Percentiles rank a stretch among this genome's conserved stretches.
phyloP scores from a whole-genome alignment of 2,113 vertebrate species.

The Hemiscyllium ocellatum region DNA sequence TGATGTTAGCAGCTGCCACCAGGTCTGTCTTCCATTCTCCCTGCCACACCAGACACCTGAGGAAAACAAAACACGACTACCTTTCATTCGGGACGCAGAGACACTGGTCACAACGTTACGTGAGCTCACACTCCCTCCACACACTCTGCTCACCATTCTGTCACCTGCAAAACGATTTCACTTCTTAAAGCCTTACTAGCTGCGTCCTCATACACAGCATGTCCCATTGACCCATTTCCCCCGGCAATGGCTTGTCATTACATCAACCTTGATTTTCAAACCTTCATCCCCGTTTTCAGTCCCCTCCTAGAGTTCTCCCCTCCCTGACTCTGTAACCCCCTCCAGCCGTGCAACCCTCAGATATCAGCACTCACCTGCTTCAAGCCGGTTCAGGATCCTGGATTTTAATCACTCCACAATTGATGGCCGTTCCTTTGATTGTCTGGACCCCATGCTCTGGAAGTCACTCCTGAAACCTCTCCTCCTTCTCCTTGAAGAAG shows the following conservation, averaged over 20 bases:
- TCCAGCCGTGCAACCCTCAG: neutral
- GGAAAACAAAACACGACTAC: neutral
- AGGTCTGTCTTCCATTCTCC: slow-evolving; percentile 67
- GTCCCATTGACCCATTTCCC: neutral
- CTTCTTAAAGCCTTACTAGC: too few species aligned
- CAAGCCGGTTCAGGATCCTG: neutral
- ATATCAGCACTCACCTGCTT: neutral
- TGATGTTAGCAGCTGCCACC: slow-evolving; percentile 53
- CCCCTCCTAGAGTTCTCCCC: neutral
- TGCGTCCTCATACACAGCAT: too few species aligned
- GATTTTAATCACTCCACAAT: neutral
- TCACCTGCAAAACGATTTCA: neutral
- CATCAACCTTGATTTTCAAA: neutral
- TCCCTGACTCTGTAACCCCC: neutral
- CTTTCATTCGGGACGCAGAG: neutral
- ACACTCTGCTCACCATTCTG: neutral
- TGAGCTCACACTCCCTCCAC: neutral
- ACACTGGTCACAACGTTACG: neutral
- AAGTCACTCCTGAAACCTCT: neutral
- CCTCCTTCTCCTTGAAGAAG: neutral
- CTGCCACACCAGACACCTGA: slow-evolving; percentile 76
- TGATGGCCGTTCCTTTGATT: neutral
- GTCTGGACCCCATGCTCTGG: too few species aligned
- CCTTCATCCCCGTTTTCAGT: neutral
- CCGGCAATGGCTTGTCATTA: neutral